Conservation (phyloP, 2,797 vertebrate species). For the Menidia menidia region DNA sequence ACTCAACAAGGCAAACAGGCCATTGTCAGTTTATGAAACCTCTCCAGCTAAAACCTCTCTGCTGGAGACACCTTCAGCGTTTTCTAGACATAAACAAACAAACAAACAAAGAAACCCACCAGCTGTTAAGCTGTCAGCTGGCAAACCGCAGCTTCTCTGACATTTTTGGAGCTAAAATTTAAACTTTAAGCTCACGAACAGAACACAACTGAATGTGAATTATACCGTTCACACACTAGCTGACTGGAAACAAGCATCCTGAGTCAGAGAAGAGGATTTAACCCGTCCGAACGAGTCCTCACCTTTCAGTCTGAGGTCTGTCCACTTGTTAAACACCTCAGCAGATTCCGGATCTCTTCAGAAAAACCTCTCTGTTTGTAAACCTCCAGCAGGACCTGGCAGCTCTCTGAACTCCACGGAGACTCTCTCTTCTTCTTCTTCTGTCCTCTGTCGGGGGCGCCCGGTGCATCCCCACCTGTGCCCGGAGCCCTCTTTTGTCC, state of each 20-base stretch:
- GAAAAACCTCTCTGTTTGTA: slow-evolving; percentile 4
- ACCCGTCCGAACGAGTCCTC: not conserved
- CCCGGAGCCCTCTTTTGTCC: not conserved
- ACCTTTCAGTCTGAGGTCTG: slow-evolving; percentile 47
- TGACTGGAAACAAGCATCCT: not conserved
- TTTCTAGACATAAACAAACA: not conserved
- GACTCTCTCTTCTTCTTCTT: slow-evolving; percentile 15
- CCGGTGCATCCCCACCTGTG: slow-evolving; percentile 20
- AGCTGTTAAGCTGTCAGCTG: too few species aligned
- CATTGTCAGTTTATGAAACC: not conserved
- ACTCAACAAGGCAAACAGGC: not conserved
- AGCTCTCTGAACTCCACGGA: not conserved
- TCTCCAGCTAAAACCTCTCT: not conserved
- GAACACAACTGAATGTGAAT: not conserved
- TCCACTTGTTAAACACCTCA: slow-evolving; percentile 19
- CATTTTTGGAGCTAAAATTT: not conserved
- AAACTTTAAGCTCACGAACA: not conserved
- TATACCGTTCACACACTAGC: not conserved
- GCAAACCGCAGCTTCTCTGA: not conserved
- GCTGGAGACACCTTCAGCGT: too few species aligned
- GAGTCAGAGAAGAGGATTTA: too few species aligned
- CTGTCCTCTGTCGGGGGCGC: slow-evolving; percentile 7
- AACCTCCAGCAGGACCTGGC: slow-evolving; percentile 5
- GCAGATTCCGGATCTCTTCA: slow-evolving; percentile 12
- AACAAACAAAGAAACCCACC: not conserved